Conservation (phyloP, 2,888 invertebrate genomes). For the Hirudinaria manillensis region DNA sequence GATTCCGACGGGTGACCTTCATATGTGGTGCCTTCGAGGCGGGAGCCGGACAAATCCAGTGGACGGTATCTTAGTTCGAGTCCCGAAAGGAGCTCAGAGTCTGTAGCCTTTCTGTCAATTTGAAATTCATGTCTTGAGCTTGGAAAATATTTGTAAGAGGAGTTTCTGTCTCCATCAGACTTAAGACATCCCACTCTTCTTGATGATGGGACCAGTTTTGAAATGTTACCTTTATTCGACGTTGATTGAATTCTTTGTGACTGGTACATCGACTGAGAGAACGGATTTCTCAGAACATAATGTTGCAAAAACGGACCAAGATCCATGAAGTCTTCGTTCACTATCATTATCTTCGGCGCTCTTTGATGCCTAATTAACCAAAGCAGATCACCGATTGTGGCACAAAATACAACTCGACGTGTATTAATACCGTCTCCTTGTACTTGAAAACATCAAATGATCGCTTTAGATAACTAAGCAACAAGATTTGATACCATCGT, state of each 20-base stretch:
- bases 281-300: constrained; percentile 39
- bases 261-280: constrained; percentile 22
- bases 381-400: background rate
- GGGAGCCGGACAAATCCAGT: background rate
- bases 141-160: background rate
- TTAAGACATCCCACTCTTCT: too few species aligned
- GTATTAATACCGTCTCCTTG: constrained; percentile 18
- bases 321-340: constrained; percentile 39
- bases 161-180: too few species aligned
- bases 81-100: background rate
- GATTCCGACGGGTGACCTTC: background rate
- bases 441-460: constrained; percentile 6
- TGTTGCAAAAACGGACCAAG: constrained; percentile 40
- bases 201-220: too few species aligned
- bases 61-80: background rate
- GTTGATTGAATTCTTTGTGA: background rate
- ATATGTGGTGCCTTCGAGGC: background rate
- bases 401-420: background rate
- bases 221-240: background rate
- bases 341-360: constrained; percentile 18
- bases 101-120: background rate
- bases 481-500: constrained; percentile 21
- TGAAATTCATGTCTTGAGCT: background rate
- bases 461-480: constrained; percentile 23
- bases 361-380: background rate